phyloP scores from a whole-genome alignment of 1,140 invertebrate genomes.

The Drosophila kurseongensis region DNA sequence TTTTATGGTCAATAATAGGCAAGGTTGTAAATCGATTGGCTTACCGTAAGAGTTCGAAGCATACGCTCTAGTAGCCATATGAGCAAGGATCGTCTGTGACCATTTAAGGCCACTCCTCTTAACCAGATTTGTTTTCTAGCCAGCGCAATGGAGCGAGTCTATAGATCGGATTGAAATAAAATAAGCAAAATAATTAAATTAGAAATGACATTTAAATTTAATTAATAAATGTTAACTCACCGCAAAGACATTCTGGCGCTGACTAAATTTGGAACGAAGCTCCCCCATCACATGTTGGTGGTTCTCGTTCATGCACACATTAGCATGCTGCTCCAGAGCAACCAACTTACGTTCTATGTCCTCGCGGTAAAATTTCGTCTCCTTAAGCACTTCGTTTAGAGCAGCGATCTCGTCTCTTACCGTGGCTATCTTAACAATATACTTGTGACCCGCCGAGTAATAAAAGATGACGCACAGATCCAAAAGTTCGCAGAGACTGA shows the following conservation, averaged over 20 bases:
- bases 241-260: constrained; percentile 82
- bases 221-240: constrained; percentile 41
- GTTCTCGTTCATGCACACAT: constrained; percentile 77
- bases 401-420: constrained; percentile 81
- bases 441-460: constrained; percentile 83
- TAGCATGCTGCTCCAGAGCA: constrained; percentile 73
- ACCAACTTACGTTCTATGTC: constrained; percentile 74
- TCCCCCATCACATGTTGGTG: constrained; percentile 75
- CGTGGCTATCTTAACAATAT: constrained; percentile 79
- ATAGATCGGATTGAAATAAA: not conserved
- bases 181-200: not conserved
- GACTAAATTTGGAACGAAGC: constrained; percentile 71
- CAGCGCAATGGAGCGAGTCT: constrained; percentile 82
- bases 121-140: constrained; percentile 81
- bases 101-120: constrained; percentile 74
- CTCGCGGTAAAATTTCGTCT: constrained; percentile 81
- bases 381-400: constrained; percentile 79
- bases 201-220: not conserved
- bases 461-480: constrained; percentile 80
- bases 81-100: constrained; percentile 54
- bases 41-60: constrained; percentile 85
- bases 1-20: not conserved
- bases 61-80: constrained; percentile 88
- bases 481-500: constrained; percentile 74
- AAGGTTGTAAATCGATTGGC: not conserved